These are phyloP conservation scores for Alcis repandata DNA, from an alignment of 2,888 invertebrate genomes.

Conservation along the genomic window DNA sequence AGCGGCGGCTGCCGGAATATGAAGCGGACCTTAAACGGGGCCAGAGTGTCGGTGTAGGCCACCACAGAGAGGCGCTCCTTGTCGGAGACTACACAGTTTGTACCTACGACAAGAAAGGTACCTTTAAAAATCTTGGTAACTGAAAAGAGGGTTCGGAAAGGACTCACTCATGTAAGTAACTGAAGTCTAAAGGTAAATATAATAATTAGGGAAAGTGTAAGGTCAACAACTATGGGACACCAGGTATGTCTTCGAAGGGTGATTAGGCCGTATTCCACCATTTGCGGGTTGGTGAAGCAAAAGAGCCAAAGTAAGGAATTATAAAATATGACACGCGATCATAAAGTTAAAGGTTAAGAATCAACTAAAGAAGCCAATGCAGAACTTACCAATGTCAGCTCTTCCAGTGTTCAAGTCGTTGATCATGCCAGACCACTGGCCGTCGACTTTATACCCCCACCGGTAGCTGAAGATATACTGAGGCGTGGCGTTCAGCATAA, in stretches of 20 bases:
- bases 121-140: too few relatives aligned
- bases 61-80: slow-evolving; percentile 67
- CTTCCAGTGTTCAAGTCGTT: slow-evolving; percentile 61
- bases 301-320: too few relatives aligned
- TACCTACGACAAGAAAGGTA: slow-evolving; percentile 55
- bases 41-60: slow-evolving; percentile 78
- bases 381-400: slow-evolving; percentile 69
- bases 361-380: background rate
- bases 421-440: slow-evolving; percentile 74
- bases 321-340: too few relatives aligned
- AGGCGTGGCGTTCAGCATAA: slow-evolving; percentile 74
- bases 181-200: too few relatives aligned
- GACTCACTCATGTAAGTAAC: too few relatives aligned
- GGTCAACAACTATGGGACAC: too few relatives aligned
- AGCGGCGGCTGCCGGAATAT: slow-evolving; percentile 89
- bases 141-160: too few relatives aligned
- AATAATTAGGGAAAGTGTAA: too few relatives aligned
- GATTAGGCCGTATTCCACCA: too few relatives aligned
- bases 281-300: too few relatives aligned
- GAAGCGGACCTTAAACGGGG: slow-evolving; percentile 79
- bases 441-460: slow-evolving; percentile 70
- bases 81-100: slow-evolving; percentile 61
- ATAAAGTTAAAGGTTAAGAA: too few relatives aligned
- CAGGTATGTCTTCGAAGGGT: too few relatives aligned
- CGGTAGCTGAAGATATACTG: slow-evolving; percentile 66